phyloP scores from a whole-genome alignment of 2,797 vertebrate genomes.

The Pangasius djambal region DNA sequence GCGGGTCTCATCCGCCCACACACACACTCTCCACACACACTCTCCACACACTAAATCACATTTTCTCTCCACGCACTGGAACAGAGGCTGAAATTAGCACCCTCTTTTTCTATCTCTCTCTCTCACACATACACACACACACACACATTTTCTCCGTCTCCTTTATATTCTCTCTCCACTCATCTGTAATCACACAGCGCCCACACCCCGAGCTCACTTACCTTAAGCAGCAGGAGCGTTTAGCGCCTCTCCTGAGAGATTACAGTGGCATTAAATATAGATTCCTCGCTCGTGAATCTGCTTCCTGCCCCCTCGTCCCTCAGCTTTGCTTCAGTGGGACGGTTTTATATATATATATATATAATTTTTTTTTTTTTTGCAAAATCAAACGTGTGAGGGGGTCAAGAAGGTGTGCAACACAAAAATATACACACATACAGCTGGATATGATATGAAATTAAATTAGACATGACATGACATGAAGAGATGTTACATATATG shows the following conservation, averaged over 20 bases:
- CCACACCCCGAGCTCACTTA: constrained; percentile 44
- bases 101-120: constrained; percentile 13
- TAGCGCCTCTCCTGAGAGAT: constrained; percentile 31
- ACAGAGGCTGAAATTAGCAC: constrained; percentile 43
- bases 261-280: constrained; percentile 40
- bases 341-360: not conserved
- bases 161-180: constrained; percentile 19
- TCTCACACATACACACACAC: not conserved
- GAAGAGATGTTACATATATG: no score
- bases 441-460: not conserved
- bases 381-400: no score
- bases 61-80: constrained; percentile 43
- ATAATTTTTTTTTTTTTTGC: no score
- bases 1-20: constrained; percentile 34
- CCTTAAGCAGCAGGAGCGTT: constrained; percentile 32
- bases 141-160: not conserved
- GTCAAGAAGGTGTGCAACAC: no score
- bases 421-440: not conserved
- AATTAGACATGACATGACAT: not conserved
- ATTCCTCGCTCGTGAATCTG: constrained; percentile 15
- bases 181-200: constrained; percentile 41
- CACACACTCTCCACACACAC: constrained; percentile 22
- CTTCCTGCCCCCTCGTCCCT: not conserved
- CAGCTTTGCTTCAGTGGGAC: not conserved
- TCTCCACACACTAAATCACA: constrained; percentile 36